Evolutionary conservation across 2,797 vertebrate species (phyloP).

Genomic region (Sardinella longiceps): DNA sequence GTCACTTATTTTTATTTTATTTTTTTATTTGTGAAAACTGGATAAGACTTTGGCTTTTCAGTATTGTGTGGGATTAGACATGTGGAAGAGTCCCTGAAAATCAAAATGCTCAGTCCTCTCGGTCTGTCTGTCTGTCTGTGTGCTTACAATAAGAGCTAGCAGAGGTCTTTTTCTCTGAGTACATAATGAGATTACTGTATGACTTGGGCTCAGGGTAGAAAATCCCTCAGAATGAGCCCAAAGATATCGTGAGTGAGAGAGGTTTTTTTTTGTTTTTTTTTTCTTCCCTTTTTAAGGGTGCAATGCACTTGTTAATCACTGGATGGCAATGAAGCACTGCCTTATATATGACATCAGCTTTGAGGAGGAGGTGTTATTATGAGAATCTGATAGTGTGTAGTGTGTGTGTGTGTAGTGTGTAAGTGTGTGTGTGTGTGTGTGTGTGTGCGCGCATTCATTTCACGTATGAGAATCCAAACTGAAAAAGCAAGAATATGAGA

Average conservation of each 20-base stretch:
- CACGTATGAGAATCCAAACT: too few species aligned
- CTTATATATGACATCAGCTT: neutral
- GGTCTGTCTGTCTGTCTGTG: neutral
- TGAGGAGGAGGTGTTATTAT: neutral
- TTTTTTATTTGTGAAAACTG: neutral
- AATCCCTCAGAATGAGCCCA: neutral
- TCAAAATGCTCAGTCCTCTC: neutral
- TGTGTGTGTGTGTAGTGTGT: neutral
- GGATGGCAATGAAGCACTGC: neutral
- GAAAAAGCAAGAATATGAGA: too few species aligned
- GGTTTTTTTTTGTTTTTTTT: too few species aligned
- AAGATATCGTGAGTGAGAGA: neutral
- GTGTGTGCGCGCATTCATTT: too few species aligned
- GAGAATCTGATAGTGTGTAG: neutral
- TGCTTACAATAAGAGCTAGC: neutral
- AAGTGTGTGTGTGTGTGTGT: too few species aligned
- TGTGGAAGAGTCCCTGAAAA: neutral
- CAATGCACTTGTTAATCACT: neutral
- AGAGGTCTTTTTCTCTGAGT: neutral
- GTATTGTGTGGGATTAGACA: neutral
- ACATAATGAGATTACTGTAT: slow-evolving; percentile 19
- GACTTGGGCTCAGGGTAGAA: neutral
- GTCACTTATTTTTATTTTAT: slow-evolving; percentile 7
- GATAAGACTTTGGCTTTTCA: neutral
- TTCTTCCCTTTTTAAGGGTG: neutral